These are phyloP conservation scores for Lichenostomus cassidix DNA, from an alignment of 2,113 vertebrate species.

Conservation along the genomic window DNA sequence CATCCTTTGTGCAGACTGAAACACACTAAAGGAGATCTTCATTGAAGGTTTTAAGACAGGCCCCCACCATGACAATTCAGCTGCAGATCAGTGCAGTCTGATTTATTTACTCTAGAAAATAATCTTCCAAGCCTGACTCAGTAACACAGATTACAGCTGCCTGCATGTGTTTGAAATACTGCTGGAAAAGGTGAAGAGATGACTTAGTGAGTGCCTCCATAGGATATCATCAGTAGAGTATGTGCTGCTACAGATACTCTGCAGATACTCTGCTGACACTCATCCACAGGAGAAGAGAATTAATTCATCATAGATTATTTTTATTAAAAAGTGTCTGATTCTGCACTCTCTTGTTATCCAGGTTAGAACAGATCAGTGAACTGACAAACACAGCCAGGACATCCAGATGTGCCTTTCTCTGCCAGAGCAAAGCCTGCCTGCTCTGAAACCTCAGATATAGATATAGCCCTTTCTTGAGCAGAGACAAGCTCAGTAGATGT, in stretches of 20 bases:
- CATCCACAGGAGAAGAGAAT: not conserved
- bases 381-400: rapidly evolving
- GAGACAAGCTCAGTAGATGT: not conserved
- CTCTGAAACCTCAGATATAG: not conserved
- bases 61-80: not conserved
- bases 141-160: not conserved
- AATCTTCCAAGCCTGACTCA: not conserved
- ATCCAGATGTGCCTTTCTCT: not conserved
- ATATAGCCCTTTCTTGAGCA: not conserved
- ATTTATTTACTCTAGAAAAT: constrained; percentile 12
- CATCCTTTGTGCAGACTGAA: not conserved
- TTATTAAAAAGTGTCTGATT: not conserved
- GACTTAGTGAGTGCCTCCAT: not conserved
- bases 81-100: not conserved
- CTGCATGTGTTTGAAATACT: not conserved
- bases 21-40: not conserved
- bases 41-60: not conserved
- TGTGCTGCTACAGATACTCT: not conserved
- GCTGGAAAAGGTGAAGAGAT: not conserved
- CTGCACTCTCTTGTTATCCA: not conserved
- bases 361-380: not conserved
- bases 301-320: not conserved
- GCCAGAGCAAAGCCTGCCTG: not conserved
- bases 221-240: not conserved
- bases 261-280: not conserved